Percentiles rank a stretch among this genome's conserved stretches.
Evolutionary conservation across 2,888 invertebrate genomes (phyloP).

Genomic region (Apodemia duryi): DNA sequence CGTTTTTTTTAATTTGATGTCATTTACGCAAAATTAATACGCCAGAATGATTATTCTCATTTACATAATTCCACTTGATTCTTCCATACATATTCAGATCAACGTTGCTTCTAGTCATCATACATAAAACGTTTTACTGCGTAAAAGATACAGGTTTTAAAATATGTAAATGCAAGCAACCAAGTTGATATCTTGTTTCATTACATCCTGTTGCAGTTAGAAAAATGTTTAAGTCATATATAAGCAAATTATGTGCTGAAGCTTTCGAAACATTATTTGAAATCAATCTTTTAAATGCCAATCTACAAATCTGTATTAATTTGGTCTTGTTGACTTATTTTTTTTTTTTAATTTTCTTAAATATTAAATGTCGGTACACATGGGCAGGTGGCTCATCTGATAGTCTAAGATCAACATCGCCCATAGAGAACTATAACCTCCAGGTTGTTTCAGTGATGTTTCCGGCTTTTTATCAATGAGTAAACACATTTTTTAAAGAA

Average conservation of each 20-base stretch:
- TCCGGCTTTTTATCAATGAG: no score
- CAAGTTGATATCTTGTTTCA: background rate
- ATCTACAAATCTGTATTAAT: background rate
- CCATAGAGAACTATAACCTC: no score
- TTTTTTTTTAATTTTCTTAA: no score
- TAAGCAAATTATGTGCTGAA: background rate
- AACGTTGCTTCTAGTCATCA: background rate
- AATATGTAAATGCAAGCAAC: slow-evolving; percentile 1
- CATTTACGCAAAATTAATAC: background rate
- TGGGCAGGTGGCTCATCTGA: no score
- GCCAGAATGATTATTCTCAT: background rate
- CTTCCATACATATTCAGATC: slow-evolving; percentile 4
- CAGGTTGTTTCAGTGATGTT: no score
- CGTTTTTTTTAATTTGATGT: background rate
- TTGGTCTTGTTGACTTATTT: background rate
- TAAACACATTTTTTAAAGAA: no score
- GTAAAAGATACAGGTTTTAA: slow-evolving; percentile 6
- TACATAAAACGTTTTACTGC: background rate
- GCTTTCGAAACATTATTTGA: background rate
- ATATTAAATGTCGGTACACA: no score
- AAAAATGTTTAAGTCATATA: background rate
- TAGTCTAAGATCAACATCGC: no score
- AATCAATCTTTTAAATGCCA: slow-evolving; percentile 6
- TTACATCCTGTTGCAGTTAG: slow-evolving; percentile 7
- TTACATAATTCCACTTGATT: slow-evolving; percentile 5